Percentiles rank a stretch among this genome's conserved stretches.
phyloP scores from a whole-genome alignment of 2,797 vertebrate species.

The Paramormyrops hopkinsi region DNA sequence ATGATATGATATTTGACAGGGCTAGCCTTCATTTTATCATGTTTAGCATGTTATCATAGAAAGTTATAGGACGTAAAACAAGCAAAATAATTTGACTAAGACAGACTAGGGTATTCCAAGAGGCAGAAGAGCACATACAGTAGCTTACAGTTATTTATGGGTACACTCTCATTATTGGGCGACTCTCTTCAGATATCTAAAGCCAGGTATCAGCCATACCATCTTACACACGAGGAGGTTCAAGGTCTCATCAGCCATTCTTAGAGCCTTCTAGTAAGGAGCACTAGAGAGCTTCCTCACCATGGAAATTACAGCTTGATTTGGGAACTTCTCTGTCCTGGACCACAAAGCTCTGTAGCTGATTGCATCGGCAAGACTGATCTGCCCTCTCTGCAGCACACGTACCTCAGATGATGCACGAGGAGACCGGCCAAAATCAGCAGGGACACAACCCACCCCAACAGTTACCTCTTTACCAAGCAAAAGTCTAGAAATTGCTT shows the following conservation, averaged over 20 bases:
- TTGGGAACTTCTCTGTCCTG: background rate
- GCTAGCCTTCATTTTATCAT: too few relatives aligned
- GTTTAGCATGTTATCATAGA: too few relatives aligned
- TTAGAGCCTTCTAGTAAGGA: background rate
- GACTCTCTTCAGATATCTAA: background rate
- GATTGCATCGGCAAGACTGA: background rate
- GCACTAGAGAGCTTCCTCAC: background rate
- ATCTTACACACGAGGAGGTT: background rate
- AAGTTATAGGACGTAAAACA: background rate
- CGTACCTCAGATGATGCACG: background rate
- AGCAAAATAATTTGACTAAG: background rate
- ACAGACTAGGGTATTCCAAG: background rate
- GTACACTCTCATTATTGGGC: background rate
- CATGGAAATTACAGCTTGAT: background rate
- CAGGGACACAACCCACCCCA: background rate
- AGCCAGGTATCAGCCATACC: background rate
- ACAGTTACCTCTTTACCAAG: background rate
- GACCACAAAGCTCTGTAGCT: background rate
- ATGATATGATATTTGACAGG: too few relatives aligned
- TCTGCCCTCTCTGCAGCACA: background rate
- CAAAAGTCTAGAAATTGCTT: background rate
- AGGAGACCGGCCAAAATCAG: background rate
- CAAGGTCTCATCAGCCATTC: background rate
- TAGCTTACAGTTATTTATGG: background rate
- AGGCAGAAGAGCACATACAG: background rate